These are phyloP conservation scores for Grapholita molesta DNA, from an alignment of 1,140 invertebrate species.

Conservation along the genomic window DNA sequence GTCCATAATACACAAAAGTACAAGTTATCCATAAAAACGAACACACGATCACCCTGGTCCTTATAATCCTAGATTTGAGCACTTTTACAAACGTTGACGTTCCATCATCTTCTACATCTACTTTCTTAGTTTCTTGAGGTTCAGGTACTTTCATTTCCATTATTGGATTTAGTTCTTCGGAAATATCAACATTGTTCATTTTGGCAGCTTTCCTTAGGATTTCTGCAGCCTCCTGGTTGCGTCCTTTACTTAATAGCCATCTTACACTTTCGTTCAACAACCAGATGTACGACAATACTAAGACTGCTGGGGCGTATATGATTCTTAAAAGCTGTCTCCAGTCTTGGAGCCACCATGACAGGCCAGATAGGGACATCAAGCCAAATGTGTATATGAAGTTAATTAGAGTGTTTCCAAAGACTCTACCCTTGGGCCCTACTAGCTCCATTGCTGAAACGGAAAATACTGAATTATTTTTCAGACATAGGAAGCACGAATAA, in stretches of 20 bases:
- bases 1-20: constrained; percentile 83
- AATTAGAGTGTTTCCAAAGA: constrained; percentile 85
- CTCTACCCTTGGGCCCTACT: constrained; percentile 85
- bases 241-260: constrained; percentile 86
- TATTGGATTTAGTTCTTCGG: constrained; percentile 71
- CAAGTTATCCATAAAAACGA: constrained; percentile 70
- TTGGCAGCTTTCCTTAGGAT: constrained; percentile 81
- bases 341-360: constrained; percentile 83
- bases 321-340: constrained; percentile 85
- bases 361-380: constrained; percentile 81
- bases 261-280: constrained; percentile 83
- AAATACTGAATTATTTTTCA: too few relatives aligned
- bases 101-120: constrained; percentile 23
- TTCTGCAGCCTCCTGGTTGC: constrained; percentile 75
- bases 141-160: constrained; percentile 27
- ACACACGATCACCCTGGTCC: constrained; percentile 51
- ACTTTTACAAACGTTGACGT: constrained; percentile 47
- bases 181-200: constrained; percentile 82
- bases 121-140: constrained; percentile 5
- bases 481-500: too few relatives aligned
- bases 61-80: constrained; percentile 60
- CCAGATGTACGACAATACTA: constrained; percentile 82
- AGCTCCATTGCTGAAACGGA: constrained; percentile 85
- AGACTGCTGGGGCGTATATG: constrained; percentile 82
- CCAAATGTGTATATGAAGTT: constrained; percentile 86